Evolutionary conservation across 2,797 vertebrate species (phyloP), one percentile per base, ranked within the genome.

Genomic region (Uromys caudimaculatus): DNA sequence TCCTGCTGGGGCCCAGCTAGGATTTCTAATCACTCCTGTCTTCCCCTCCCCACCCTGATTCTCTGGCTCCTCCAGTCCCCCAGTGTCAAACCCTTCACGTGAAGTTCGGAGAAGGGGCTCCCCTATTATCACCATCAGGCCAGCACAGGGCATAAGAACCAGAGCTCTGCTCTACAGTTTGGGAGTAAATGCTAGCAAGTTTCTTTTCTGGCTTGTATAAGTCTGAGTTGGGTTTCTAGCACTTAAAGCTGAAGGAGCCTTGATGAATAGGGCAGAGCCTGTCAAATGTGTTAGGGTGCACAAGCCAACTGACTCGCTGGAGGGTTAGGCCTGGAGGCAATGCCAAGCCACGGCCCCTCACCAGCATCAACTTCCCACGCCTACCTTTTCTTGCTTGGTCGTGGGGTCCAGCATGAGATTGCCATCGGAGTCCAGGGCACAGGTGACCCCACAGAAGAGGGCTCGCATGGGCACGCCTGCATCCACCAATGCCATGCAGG

Each of bases 401-500:
- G 98, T 99, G 93, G 99, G 99, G 97, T 99, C 99, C 0, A 99
- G 99, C 90, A 98, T 76, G 44, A 99, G 98, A 54, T 97, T 95
- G 1, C 99, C 99, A 0, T 99, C 98, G 0, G 98, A 12, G 82
- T 98, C 97, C 71, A 99, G 98, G 90, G 99, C 99, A 12, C 99
- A 99, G 10, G 99, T 99, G 87, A 99, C 98, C 0, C 99, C 99
- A 0, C 99, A 99, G 98, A 99, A 99, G 58, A 99, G 98, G 44
- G 98, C 97, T 12, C 97, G 96, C 98, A 99, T 99, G 0, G 99
- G 99, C 95, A 99, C 98, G 6, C 99, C 99, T 0, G 99, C 99
- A 0, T 99, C 99, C 98, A 99, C 99, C 27, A 99, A 97, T 1
- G 99, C 99, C 99, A 99, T 99, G 94, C 99, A 99, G 93, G 99